Base-by-base conservation (phyloP, 2,888 invertebrate genomes). In the Hemistola chrysoprasaria region DNA sequence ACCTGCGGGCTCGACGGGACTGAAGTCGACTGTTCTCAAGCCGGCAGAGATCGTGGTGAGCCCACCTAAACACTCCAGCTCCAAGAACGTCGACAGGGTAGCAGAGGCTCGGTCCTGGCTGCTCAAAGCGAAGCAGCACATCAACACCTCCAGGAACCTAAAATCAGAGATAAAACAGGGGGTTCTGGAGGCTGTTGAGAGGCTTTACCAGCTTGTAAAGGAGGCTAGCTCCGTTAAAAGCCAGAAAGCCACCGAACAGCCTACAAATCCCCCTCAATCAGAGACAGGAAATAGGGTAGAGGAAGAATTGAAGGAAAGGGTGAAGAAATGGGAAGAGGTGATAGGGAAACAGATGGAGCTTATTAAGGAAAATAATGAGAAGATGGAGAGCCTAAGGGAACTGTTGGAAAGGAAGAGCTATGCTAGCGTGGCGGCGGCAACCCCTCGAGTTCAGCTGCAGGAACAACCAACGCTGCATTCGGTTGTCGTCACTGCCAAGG, bases 351-450 rank as follows among this genome's bases (percentile, higher is more conserved):
- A n/a, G n/a, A n/a, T n/a, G n/a, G n/a, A n/a, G n/a, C n/a, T n/a
- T n/a, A n/a, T n/a, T n/a, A n/a, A n/a, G n/a, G n/a, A n/a, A n/a
- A n/a, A n/a, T n/a, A n/a, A n/a, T n/a, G n/a, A n/a, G n/a, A n/a
- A n/a, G n/a, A n/a, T n/a, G n/a, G 22, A 35, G 51, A 53, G 53
- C 51, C 54, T 47, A 48, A 53, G 50, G 52, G 48, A 56, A 50
- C 55, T 55, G 16, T 3, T 16, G 16, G 6, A 8, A 3, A 24
- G 2, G 3, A 3, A 3, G 2, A 24, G 3, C 2, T 24, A 24
- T 6, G 24, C 24, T 2, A 24, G 6, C 8, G 24, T 24, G 2
- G 24, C 6, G 2, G 24, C 24, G 6, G 24, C 3, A 8, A 3
- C 24, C 6, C 24, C n/a, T 3, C 2, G 6, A 24, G 3, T 3